Conservation (phyloP, 2,888 invertebrate species). For the Leptinotarsa haldemani region DNA sequence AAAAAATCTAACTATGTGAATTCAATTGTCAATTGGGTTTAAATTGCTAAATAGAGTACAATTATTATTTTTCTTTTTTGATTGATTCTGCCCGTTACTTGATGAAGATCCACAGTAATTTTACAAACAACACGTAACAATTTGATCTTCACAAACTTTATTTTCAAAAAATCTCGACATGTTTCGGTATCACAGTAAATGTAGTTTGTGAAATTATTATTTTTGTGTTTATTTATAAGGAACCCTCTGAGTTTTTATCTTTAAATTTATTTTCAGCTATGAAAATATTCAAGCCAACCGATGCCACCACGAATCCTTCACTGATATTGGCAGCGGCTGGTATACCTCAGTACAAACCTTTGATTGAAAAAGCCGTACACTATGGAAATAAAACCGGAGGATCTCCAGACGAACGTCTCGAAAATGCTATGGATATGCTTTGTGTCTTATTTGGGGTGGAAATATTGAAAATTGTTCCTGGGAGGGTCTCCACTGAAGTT, state of each 20-base stretch:
- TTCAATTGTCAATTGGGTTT: too few relatives aligned
- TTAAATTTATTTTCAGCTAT: constrained; percentile 73
- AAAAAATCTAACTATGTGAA: too few relatives aligned
- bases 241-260: background rate
- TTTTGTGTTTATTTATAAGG: too few relatives aligned
- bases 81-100: too few relatives aligned
- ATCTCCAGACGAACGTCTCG: constrained; percentile 78
- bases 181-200: too few relatives aligned
- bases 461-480: constrained; percentile 97
- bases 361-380: constrained; percentile 90
- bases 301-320: constrained; percentile 99
- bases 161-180: too few relatives aligned
- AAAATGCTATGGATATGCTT: constrained; percentile 91
- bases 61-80: too few relatives aligned
- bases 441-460: constrained; percentile 96
- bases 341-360: constrained; percentile 91
- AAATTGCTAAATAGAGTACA: too few relatives aligned
- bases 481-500: constrained; percentile 95
- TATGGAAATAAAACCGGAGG: constrained; percentile 83
- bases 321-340: constrained; percentile 94
- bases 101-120: too few relatives aligned
- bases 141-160: too few relatives aligned
- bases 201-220: too few relatives aligned
- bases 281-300: constrained; percentile 96
- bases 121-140: too few relatives aligned